Base-by-base conservation (phyloP, 2,113 vertebrate genomes). In the Thalassoma bifasciatum region DNA sequence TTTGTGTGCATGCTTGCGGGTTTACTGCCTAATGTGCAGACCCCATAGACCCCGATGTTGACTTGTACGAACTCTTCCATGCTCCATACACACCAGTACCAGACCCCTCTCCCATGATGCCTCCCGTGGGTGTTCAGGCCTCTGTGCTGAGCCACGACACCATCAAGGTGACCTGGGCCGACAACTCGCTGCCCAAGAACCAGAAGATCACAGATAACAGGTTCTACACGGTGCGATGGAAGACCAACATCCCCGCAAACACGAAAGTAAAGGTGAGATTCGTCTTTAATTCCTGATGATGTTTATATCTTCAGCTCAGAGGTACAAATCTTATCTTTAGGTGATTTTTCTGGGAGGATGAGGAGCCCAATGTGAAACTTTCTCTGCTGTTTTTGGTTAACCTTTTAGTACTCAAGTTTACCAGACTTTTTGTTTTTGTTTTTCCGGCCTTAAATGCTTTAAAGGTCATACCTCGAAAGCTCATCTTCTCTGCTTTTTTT, bases 1-100 rank as follows among this genome's bases (percentile, higher is more conserved):
- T 87, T 90, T 91, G 74, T 71, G 59, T 74, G 75, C 71, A 62
- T 87, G 89, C 82, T 69, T 87, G 86, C 72, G 75, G 88, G 79
- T 88, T n/a, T 83, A 79, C 83, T 87, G 88, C 92, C 83, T 79
- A 22, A 40, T 21, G 34, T 74, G 89, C 93, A 94, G 93, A 94
- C 84, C 90, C 93, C 90, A 86, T 94, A 93, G 97, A 99, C 95
- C 95, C 96, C 87, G 96, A 98, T 89, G 96, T 98, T 99, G 98
- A 99, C 95, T 91, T 98, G 93, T 98, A 97, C 94, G 97, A 95
- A 92, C 89, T 98, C 96, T 97, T 96, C 96, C 96, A 96, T 98
- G 94, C 96, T 96, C 95, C 97, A 95, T 98, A 96, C 97, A 98
- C 97, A 94, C 97, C 98, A 99, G 98, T 98, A 94, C 97, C 97